phyloP scores from a whole-genome alignment of 2,797 vertebrate genomes.

The Anniella stebbinsi region DNA sequence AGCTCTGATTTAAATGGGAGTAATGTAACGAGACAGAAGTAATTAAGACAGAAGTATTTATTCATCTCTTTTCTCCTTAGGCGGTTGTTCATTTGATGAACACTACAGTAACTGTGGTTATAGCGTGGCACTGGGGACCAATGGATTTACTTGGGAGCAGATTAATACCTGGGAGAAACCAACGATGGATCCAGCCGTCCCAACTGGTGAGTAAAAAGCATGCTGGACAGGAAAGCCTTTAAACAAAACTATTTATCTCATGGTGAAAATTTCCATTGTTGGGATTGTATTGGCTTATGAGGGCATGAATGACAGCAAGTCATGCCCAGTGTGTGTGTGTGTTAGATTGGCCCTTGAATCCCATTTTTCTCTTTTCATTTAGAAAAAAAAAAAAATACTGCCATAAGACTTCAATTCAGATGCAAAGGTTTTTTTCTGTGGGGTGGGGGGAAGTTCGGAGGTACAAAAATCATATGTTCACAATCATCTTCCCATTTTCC shows the following conservation, averaged over 20 bases:
- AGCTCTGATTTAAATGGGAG: slow-evolving; percentile 75
- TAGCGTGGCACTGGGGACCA: slow-evolving; percentile 94
- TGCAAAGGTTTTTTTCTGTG: too few species aligned
- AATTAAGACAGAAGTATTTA: slow-evolving; percentile 77
- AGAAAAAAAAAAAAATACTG: not conserved
- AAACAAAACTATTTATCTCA: not conserved
- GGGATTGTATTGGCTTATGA: fast-evolving
- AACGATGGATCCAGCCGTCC: slow-evolving; percentile 90
- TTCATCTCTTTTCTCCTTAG: slow-evolving; percentile 76
- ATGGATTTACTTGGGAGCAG: slow-evolving; percentile 97
- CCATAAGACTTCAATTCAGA: not conserved
- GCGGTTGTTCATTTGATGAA: slow-evolving; percentile 94
- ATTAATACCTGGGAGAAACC: slow-evolving; percentile 98
- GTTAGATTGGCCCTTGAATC: not conserved
- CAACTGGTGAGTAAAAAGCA: slow-evolving; percentile 85
- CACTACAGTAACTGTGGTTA: slow-evolving; percentile 95
- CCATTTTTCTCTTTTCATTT: not conserved
- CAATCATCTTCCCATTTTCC: not conserved
- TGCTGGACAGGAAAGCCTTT: fast-evolving
- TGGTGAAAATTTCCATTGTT: not conserved
- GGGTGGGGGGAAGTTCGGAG: not conserved
- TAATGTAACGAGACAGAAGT: slow-evolving; percentile 48
- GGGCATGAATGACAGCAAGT: fast-evolving
- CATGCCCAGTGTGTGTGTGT: not conserved
- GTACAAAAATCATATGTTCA: not conserved